Percentiles rank a stretch among this genome's conserved stretches.
These are phyloP conservation scores for Betta splendens DNA, from an alignment of 2,797 vertebrate genomes.

Conservation along the genomic window DNA sequence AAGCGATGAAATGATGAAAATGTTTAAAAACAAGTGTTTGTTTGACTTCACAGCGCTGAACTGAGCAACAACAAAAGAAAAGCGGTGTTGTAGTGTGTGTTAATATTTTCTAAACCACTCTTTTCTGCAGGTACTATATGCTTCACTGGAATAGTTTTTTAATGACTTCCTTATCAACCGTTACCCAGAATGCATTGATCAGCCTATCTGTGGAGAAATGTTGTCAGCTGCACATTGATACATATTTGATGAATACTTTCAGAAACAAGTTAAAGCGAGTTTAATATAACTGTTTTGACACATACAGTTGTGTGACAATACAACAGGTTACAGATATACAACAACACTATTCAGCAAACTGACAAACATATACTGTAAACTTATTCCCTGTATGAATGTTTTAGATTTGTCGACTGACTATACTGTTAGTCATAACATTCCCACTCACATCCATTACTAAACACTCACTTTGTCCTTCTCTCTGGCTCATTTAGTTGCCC, in stretches of 20 bases:
- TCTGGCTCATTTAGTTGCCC: slow-evolving; percentile 1
- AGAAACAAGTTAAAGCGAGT: background rate
- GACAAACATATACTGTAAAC: too few species aligned
- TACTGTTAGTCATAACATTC: background rate
- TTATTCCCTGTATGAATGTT: slow-evolving; percentile 1
- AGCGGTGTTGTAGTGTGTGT: background rate
- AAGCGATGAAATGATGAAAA: too few species aligned
- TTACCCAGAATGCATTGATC: background rate
- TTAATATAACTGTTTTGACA: too few species aligned
- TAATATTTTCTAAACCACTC: background rate
- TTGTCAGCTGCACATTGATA: background rate
- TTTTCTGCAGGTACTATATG: background rate
- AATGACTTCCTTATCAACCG: background rate
- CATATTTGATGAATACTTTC: background rate
- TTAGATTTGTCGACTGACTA: background rate
- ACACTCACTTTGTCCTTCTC: background rate
- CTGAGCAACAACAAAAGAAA: background rate
- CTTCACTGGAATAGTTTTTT: too few species aligned
- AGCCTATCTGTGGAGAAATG: background rate
- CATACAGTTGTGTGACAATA: too few species aligned
- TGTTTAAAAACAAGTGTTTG: too few species aligned
- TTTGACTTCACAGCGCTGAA: background rate
- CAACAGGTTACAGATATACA: background rate
- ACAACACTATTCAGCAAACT: background rate
- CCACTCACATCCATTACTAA: background rate